Percentiles rank a stretch among this genome's conserved stretches.
Conservation (phyloP, 2,113 vertebrate species). For the Poeciliopsis prolifica region DNA sequence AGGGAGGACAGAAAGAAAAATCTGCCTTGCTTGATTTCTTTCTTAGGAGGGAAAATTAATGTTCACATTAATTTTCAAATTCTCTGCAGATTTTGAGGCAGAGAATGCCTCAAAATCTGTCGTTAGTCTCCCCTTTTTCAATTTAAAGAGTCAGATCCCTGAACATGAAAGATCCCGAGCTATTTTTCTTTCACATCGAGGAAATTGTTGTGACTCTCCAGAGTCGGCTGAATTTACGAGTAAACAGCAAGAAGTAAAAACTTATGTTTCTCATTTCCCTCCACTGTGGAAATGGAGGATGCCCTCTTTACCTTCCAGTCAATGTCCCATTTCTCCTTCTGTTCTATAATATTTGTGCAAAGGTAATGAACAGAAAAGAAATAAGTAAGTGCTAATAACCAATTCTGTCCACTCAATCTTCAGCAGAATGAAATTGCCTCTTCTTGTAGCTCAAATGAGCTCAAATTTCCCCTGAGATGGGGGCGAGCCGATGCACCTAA, state of each 20-base stretch:
- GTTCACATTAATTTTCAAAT: neutral
- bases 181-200: neutral
- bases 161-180: conserved; percentile 30
- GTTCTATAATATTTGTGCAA: conserved; percentile 11
- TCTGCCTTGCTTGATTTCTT: conserved; percentile 42
- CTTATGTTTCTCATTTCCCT: conserved; percentile 39
- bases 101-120: conserved; percentile 31
- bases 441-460: conserved; percentile 9
- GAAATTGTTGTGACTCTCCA: conserved; percentile 44
- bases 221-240: conserved; percentile 41
- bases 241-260: conserved; percentile 49
- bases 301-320: conserved; percentile 13
- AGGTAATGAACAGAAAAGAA: neutral
- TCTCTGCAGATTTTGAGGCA: neutral
- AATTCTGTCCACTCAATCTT: conserved; percentile 14
- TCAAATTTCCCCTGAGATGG: conserved; percentile 33
- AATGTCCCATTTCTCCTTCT: neutral
- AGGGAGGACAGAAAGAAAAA: neutral
- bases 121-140: neutral
- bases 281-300: neutral
- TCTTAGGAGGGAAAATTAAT: conserved; percentile 10
- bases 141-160: conserved; percentile 24
- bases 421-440: conserved; percentile 7
- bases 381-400: conserved; percentile 6
- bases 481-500: neutral